Conservation (phyloP, 2,113 vertebrate genomes). For the Hyla sarda region DNA sequence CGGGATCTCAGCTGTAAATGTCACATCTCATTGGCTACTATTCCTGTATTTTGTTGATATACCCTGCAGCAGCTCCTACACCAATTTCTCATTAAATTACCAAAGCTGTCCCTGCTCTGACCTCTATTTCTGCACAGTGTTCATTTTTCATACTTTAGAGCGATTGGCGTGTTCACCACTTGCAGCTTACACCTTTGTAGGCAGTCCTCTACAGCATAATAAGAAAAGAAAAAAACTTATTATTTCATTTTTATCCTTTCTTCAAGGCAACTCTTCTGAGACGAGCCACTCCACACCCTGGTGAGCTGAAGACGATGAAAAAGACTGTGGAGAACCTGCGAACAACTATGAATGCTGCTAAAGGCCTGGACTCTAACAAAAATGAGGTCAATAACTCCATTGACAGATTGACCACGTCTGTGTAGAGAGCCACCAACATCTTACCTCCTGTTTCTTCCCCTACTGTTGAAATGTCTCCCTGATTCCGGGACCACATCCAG, state of each 20-base stretch:
- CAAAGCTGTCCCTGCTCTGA: background rate
- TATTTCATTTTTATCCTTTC: background rate
- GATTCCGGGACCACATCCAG: slow-evolving; percentile 70
- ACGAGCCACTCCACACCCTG: slow-evolving; percentile 94
- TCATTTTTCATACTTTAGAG: background rate
- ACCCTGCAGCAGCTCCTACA: background rate
- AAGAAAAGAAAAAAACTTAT: too few species aligned
- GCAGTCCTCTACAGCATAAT: too few species aligned
- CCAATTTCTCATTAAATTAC: background rate
- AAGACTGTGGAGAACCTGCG: slow-evolving; percentile 94
- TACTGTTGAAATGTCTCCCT: slow-evolving; percentile 70
- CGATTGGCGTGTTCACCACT: too few species aligned
- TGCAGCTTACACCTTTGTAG: too few species aligned
- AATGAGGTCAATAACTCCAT: slow-evolving; percentile 96
- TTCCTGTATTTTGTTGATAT: background rate
- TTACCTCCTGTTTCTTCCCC: slow-evolving; percentile 84
- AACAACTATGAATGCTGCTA: slow-evolving; percentile 95
- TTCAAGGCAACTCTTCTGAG: slow-evolving; percentile 85
- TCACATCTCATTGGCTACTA: background rate
- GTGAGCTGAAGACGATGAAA: slow-evolving; percentile 95
- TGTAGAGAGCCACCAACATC: slow-evolving; percentile 85
- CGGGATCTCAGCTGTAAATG: background rate
- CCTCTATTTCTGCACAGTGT: too few species aligned
- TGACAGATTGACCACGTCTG: slow-evolving; percentile 95
- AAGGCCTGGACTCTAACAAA: slow-evolving; percentile 99